Percentiles rank a stretch among this genome's conserved stretches.
These are phyloP conservation scores for Diorhabda carinulata DNA, from an alignment of 1,140 invertebrate species.

Conservation along the genomic window DNA sequence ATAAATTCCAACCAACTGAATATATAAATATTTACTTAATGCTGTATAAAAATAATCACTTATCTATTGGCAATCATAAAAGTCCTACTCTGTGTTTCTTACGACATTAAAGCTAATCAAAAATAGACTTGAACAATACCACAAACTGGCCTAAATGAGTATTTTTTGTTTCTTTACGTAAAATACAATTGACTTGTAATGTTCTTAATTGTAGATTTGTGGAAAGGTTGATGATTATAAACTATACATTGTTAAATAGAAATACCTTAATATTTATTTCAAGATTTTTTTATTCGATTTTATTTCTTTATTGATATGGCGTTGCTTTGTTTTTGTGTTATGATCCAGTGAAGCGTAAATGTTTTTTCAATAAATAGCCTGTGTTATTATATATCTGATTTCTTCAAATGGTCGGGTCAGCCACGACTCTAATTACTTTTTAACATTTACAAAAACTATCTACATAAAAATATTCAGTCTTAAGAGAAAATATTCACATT, in stretches of 20 bases:
- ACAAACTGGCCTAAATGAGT: conserved; percentile 3
- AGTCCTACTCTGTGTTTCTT: no score
- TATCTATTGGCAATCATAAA: no score
- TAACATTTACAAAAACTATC: no score
- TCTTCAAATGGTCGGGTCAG: neutral
- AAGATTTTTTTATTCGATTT: neutral
- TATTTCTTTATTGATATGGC: neutral
- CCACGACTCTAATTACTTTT: no score
- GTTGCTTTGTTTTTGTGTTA: neutral
- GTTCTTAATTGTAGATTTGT: conserved; percentile 51
- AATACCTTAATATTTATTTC: conserved; percentile 48
- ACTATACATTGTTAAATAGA: conserved; percentile 51
- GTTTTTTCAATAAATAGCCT: conserved; percentile 1
- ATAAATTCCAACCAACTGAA: no score
- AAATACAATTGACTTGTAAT: conserved; percentile 46
- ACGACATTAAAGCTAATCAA: no score
- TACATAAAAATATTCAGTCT: no score
- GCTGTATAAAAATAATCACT: no score
- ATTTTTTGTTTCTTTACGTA: conserved; percentile 45
- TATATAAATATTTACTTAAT: no score
- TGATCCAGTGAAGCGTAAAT: neutral
- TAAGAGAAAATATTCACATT: no score
- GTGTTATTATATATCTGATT: neutral
- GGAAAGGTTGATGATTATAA: conserved; percentile 49
- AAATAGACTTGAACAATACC: no score